phyloP scores from a whole-genome alignment of 1,140 invertebrate species.

The Hylaeus volcanicus region DNA sequence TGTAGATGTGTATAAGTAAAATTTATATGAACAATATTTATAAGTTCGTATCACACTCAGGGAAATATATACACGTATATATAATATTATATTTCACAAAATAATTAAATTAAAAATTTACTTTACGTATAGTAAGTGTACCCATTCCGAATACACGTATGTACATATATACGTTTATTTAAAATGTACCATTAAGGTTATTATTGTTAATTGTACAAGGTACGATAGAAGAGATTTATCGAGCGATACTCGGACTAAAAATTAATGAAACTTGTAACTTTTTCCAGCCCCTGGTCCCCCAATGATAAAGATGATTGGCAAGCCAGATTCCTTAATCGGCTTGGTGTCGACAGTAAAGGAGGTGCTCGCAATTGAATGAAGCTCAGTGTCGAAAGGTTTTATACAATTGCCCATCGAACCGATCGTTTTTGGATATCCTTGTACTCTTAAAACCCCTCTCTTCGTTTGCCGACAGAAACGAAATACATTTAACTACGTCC shows the following conservation, averaged over 20 bases:
- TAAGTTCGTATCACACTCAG: no score
- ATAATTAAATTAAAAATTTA: no score
- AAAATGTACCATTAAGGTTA: no score
- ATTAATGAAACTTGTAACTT: slow-evolving; percentile 29
- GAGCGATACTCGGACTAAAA: no score
- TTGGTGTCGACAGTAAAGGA: background rate
- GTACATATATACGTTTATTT: no score
- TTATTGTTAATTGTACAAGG: background rate
- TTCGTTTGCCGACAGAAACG: background rate
- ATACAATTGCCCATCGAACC: slow-evolving; percentile 65
- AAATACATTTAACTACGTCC: slow-evolving; percentile 8
- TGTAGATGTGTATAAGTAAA: no score
- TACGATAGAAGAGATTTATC: background rate
- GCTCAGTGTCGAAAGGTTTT: slow-evolving; percentile 21
- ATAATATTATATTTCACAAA: no score
- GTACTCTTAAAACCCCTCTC: background rate
- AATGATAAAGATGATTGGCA: slow-evolving; percentile 63
- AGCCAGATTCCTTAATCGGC: slow-evolving; percentile 23
- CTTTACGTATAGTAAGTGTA: no score
- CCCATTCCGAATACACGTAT: no score
- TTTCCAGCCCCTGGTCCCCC: slow-evolving; percentile 64
- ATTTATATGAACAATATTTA: no score
- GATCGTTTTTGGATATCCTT: slow-evolving; percentile 1
- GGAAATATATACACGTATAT: no score
- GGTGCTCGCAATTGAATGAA: slow-evolving; percentile 25